Evolutionary conservation across 2,888 invertebrate species (phyloP), one percentile per base, ranked within the genome.

Genomic region (Folsomia candida): DNA sequence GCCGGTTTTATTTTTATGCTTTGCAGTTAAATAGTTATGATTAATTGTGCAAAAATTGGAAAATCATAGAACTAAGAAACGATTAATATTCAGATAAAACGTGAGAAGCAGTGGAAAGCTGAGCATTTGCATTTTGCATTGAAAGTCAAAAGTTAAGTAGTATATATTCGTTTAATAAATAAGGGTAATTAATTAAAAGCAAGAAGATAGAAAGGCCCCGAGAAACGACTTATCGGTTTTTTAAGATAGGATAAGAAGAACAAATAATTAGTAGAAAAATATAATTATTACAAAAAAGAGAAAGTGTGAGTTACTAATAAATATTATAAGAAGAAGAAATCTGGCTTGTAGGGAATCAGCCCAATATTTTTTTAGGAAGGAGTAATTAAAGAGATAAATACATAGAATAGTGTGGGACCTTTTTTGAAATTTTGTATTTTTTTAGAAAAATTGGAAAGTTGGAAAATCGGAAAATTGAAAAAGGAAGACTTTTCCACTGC

Each of bases 91-190:
- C 29, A 68, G 68, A 61, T 66, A 68, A 68, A 72, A 67, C 68
- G 79, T 77, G 79, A 77, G 79, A 79, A 79, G 79, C 79, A 79
- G 79, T 79, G 79, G 79, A 78, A 75, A 79, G 75, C 75, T 67
- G 20, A 74, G 76, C 72, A 78, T 69, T 67, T 68, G 60, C 67
- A 70, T 70, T 67, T 70, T 37, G 67, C 67, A 72, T 72, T 64
- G 65, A n/a, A n/a, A n/a, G n/a, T n/a, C n/a, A n/a, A n/a, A n/a
- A n/a, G n/a, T n/a, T n/a, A n/a, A n/a, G n/a, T n/a, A n/a, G n/a
- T n/a, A n/a, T n/a, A n/a, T n/a, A n/a, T n/a, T n/a, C n/a, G n/a
- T n/a, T n/a, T n/a, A n/a, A n/a, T n/a, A 65, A 67, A 70, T 64
- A 67, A 73, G 76, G 76, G 77, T 76, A 78, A 76, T 76, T 75